These are phyloP conservation scores for Antrozous pallidus DNA, from an alignment of 2,797 vertebrate genomes.

Conservation along the genomic window DNA sequence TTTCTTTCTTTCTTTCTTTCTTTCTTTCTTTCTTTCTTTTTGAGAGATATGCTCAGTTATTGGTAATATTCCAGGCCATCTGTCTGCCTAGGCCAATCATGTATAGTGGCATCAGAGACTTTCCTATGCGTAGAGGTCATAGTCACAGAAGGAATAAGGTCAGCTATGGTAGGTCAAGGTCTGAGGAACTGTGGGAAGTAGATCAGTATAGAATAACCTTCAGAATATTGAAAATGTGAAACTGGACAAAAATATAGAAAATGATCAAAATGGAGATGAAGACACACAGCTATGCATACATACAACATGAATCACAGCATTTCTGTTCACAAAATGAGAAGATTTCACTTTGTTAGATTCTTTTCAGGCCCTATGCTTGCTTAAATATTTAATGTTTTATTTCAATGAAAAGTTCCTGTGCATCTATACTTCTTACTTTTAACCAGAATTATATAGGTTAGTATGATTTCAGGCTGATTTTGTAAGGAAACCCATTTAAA, in stretches of 20 bases:
- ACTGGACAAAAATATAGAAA: neutral
- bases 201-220: neutral
- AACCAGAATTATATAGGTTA: neutral
- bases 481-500: neutral
- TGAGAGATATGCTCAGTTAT: neutral
- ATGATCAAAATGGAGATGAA: neutral
- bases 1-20: neutral
- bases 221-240: neutral
- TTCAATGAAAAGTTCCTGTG: neutral
- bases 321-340: neutral
- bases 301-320: neutral
- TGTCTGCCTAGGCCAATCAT: conserved; percentile 39
- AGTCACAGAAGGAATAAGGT: conserved; percentile 37
- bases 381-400: neutral
- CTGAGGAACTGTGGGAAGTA: neutral
- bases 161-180: neutral
- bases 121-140: conserved; percentile 21
- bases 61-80: conserved; percentile 65
- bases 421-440: neutral
- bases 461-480: neutral
- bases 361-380: neutral
- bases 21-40: neutral
- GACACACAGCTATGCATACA: neutral
- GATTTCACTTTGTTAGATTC: neutral
- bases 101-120: neutral